Percentiles rank a stretch among this genome's conserved stretches.
Evolutionary conservation across 2,113 vertebrate genomes (phyloP).

Genomic region (Zeus faber): DNA sequence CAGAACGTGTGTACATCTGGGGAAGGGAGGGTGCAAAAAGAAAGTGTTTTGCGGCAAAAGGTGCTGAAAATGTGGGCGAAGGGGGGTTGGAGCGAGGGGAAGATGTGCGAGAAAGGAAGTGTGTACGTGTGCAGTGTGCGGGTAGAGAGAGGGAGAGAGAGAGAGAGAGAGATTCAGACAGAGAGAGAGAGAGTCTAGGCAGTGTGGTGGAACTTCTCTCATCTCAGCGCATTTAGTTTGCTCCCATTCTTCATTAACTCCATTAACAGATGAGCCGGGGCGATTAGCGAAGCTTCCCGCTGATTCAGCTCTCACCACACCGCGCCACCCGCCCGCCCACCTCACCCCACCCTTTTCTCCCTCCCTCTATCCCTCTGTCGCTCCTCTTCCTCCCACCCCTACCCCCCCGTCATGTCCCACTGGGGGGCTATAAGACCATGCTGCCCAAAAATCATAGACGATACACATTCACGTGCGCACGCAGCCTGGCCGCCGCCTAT

Average conservation of each 20-base stretch:
- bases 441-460: constrained; percentile 50
- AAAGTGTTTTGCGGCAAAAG: constrained; percentile 56
- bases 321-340: constrained; percentile 7
- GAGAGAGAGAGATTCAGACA: neutral
- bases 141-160: constrained; percentile 2
- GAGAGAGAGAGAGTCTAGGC: constrained; percentile 55
- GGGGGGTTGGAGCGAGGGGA: constrained; percentile 20
- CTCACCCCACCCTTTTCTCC: constrained; percentile 5
- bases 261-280: constrained; percentile 83
- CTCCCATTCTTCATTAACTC: constrained; percentile 84
- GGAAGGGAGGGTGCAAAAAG: constrained; percentile 44
- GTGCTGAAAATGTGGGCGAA: constrained; percentile 48
- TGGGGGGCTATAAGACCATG: constrained; percentile 53
- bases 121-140: neutral
- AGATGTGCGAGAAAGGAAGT: constrained; percentile 37
- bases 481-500: constrained; percentile 15
- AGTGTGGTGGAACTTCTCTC: constrained; percentile 81
- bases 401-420: constrained; percentile 44
- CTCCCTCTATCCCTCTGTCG: constrained; percentile 45
- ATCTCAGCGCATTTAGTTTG: constrained; percentile 81
- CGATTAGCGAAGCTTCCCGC: constrained; percentile 80
- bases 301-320: constrained; percentile 79
- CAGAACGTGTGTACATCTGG: constrained; percentile 46
- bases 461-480: constrained; percentile 15
- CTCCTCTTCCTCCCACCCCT: constrained; percentile 28